phyloP scores from a whole-genome alignment of 2,888 invertebrate species.

The Himalopsyche anomala region DNA sequence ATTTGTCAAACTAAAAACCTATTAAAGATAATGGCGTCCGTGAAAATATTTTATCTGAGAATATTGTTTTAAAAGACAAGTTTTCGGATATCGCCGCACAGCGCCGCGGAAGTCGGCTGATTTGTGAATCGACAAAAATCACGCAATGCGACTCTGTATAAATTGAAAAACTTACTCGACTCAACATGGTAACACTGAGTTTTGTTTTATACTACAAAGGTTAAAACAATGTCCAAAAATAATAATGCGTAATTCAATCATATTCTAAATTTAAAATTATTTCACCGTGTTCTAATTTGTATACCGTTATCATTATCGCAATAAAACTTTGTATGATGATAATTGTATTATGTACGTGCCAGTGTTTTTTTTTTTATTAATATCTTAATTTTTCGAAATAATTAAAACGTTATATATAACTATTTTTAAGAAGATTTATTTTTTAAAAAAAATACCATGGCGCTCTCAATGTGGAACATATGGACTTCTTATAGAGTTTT shows the following conservation, averaged over 20 bases:
- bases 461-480: too few relatives aligned
- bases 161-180: slow-evolving; percentile 31
- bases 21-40: neutral
- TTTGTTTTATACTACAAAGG: neutral
- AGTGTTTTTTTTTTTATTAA: too few relatives aligned
- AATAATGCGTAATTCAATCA: neutral
- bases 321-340: too few relatives aligned
- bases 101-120: slow-evolving; percentile 12
- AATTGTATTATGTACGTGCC: too few relatives aligned
- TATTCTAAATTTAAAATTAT: neutral
- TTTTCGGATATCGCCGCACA: slow-evolving; percentile 31
- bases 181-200: neutral
- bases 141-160: slow-evolving; percentile 36
- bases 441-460: too few relatives aligned
- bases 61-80: slow-evolving; percentile 13
- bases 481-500: too few relatives aligned
- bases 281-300: too few relatives aligned
- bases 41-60: neutral
- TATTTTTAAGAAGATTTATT: too few relatives aligned
- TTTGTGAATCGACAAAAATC: slow-evolving; percentile 40
- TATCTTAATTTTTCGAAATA: too few relatives aligned
- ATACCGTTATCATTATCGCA: too few relatives aligned
- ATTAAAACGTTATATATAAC: too few relatives aligned
- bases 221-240: neutral
- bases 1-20: neutral